Evolutionary conservation across 1,140 invertebrate species (phyloP).

Genomic region (Neoseiulus cucumeris): DNA sequence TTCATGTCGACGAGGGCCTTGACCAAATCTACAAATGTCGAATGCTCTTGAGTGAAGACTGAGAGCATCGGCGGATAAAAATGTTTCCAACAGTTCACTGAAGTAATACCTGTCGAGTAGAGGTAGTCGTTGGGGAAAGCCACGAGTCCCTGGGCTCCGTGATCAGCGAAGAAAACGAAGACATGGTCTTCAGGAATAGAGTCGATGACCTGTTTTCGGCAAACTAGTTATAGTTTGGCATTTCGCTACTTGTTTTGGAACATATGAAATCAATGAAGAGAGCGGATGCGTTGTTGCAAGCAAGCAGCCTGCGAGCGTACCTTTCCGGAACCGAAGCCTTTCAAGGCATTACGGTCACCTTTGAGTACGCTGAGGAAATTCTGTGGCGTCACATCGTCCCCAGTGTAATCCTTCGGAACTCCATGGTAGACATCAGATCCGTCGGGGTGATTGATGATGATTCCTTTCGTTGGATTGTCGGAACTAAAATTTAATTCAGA

Average conservation of each 20-base stretch:
- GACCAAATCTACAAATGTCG: conserved; percentile 4
- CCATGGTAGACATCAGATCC: conserved; percentile 39
- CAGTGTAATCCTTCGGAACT: conserved; percentile 37
- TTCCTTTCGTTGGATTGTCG: conserved; percentile 35
- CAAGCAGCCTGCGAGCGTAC: too few relatives aligned
- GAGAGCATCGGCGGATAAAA: too few relatives aligned
- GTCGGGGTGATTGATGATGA: conserved; percentile 38
- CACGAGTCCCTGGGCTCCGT: conserved; percentile 39
- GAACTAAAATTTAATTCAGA: not conserved
- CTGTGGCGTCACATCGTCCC: conserved; percentile 32
- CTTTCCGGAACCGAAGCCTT: conserved; percentile 32
- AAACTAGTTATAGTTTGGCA: conserved; percentile 15
- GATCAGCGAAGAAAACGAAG: conserved; percentile 45
- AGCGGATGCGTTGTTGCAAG: too few relatives aligned
- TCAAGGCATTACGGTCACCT: conserved; percentile 31
- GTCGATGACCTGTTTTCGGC: not conserved
- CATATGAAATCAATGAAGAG: too few relatives aligned
- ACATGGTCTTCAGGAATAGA: conserved; percentile 39
- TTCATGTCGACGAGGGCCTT: conserved; percentile 13
- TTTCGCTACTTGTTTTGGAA: too few relatives aligned
- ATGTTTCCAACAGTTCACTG: too few relatives aligned
- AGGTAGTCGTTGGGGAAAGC: conserved; percentile 31
- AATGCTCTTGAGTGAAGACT: not conserved
- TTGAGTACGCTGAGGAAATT: conserved; percentile 37
- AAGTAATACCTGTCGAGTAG: not conserved